A percentile compares a stretch with the other conserved stretches of the same genome.
Conservation (phyloP, 2,797 vertebrate species). For the Rhinichthys osculus region DNA sequence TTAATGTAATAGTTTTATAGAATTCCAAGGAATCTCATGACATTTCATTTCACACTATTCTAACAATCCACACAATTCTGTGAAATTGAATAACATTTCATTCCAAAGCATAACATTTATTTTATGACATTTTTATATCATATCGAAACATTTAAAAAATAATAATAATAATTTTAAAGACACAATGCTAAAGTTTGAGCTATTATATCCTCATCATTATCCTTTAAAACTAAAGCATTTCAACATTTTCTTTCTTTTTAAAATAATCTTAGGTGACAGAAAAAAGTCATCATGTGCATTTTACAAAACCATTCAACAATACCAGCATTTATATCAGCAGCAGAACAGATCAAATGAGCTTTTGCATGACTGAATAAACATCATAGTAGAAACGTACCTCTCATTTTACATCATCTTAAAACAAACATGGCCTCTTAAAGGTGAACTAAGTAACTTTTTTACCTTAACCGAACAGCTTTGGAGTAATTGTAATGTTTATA, state of each 20-base stretch:
- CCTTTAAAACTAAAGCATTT: not conserved
- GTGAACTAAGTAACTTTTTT: no score
- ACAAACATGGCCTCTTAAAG: not conserved
- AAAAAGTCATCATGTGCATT: not conserved
- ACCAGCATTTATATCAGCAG: not conserved
- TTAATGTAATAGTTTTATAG: not conserved
- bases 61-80: not conserved
- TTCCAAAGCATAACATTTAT: not conserved
- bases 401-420: not conserved
- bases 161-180: not conserved
- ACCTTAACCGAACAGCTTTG: no score
- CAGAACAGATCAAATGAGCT: not conserved
- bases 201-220: not conserved
- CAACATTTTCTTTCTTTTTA: not conserved
- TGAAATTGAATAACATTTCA: not conserved
- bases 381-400: not conserved
- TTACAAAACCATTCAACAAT: not conserved
- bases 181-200: not conserved
- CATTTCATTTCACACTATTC: not conserved
- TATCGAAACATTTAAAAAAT: no score
- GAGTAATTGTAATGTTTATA: no score
- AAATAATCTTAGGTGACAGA: not conserved
- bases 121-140: not conserved
- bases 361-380: not conserved
- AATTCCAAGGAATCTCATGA: not conserved